Conservation (phyloP, 2,113 vertebrate genomes). For the Clarias macrocephalus region DNA sequence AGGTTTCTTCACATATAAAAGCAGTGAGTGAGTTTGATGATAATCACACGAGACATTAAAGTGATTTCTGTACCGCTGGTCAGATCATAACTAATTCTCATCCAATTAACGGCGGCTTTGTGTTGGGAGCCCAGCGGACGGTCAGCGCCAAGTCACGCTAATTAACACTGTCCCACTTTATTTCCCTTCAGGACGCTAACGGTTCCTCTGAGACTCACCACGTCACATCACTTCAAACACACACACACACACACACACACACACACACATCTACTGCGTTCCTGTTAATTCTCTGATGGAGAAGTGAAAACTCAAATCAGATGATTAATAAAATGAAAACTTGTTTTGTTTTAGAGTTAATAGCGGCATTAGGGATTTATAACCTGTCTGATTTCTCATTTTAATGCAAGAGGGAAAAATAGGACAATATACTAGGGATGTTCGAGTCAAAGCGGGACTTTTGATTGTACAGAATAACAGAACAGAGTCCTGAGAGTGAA, state of each 20-base stretch:
- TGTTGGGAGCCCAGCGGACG: not conserved
- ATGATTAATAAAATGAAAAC: not conserved
- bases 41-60: conserved; percentile 13
- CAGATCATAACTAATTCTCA: conserved; percentile 16
- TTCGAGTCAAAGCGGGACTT: no score
- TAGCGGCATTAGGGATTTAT: not conserved
- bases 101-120: conserved; percentile 30
- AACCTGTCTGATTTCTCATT: not conserved
- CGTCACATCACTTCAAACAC: not conserved
- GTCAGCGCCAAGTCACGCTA: not conserved
- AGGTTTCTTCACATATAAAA: not conserved
- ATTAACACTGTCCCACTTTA: conserved; percentile 29
- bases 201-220: conserved; percentile 5
- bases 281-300: not conserved
- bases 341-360: not conserved
- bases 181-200: not conserved
- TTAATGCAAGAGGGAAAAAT: not conserved
- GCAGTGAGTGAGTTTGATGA: not conserved
- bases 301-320: not conserved
- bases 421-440: not conserved
- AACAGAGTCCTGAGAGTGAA: no score
- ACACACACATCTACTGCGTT: not conserved
- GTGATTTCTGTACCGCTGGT: not conserved
- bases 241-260: conserved; percentile 21
- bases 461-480: no score